phyloP scores from a whole-genome alignment of 2,797 vertebrate genomes.

The Esox lucius region DNA sequence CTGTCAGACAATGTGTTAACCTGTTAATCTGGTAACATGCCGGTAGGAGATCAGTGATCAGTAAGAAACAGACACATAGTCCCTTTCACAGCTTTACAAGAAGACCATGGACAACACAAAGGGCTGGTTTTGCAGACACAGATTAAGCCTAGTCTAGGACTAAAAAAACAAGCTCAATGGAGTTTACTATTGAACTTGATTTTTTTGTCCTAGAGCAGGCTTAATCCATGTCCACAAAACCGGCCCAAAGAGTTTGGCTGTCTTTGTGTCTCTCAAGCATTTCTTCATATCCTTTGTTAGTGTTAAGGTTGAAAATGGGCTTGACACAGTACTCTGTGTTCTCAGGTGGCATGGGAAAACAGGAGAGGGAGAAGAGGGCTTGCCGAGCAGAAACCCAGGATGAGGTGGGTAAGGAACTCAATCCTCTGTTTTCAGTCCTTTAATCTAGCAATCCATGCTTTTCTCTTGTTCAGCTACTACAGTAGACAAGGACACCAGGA shows the following conservation, averaged over 20 bases:
- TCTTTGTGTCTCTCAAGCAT: not conserved
- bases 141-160: too few relatives aligned
- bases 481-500: not conserved
- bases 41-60: too few relatives aligned
- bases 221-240: too few relatives aligned
- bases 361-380: conserved; percentile 14
- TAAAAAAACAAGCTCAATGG: too few relatives aligned
- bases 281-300: not conserved
- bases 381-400: conserved; percentile 20
- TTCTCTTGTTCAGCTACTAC: not conserved
- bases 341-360: conserved; percentile 51
- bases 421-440: conserved; percentile 18
- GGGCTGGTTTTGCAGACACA: too few relatives aligned
- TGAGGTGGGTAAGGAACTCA: conserved; percentile 29
- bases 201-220: too few relatives aligned
- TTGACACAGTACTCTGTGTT: conserved; percentile 28
- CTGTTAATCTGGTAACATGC: too few relatives aligned
- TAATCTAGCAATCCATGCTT: conserved; percentile 3
- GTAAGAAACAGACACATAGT: too few relatives aligned
- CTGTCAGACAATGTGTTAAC: too few relatives aligned
- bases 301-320: conserved; percentile 38
- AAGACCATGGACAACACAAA: too few relatives aligned
- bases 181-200: too few relatives aligned
- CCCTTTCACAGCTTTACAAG: too few relatives aligned
- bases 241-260: not conserved